Evolutionary conservation across 37 sponge, comb jelly and placozoan species (phyloP).

Genomic region (Petrosia ficiformis): DNA sequence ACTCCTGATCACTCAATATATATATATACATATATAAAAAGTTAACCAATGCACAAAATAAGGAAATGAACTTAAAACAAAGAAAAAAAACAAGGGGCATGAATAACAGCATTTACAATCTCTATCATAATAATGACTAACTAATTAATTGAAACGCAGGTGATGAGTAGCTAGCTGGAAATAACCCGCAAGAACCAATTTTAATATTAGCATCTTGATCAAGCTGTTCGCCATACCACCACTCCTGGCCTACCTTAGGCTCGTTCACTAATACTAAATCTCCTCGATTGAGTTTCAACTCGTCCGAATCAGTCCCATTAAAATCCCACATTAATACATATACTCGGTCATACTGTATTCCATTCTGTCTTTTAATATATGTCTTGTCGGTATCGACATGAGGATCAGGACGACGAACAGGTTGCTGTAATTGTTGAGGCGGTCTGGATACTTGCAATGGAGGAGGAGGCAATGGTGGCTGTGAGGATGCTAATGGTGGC

Average conservation of each 20-base stretch:
- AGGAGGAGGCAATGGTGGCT: conserved; percentile 6
- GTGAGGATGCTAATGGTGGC: conserved; percentile 1
- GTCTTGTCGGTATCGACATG: conserved; percentile 54
- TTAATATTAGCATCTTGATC: conserved; percentile 29
- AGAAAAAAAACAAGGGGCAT: too few relatives aligned
- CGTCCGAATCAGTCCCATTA: conserved; percentile 53
- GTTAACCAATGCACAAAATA: too few relatives aligned
- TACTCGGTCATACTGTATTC: conserved; percentile 55
- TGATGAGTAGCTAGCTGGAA: conserved; percentile 46
- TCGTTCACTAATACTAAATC: conserved; percentile 72
- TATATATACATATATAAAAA: too few relatives aligned
- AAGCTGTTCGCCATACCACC: conserved; percentile 83
- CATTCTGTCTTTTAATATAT: conserved; percentile 24
- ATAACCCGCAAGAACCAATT: conserved; percentile 34
- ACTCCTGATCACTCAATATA: too few relatives aligned
- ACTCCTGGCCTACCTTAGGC: conserved; percentile 18
- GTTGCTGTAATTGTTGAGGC: neutral
- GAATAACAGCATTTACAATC: too few relatives aligned
- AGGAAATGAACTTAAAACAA: too few relatives aligned
- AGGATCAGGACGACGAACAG: conserved; percentile 15
- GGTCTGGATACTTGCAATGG: conserved; percentile 21
- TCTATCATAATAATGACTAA: neutral
- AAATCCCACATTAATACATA: conserved; percentile 82
- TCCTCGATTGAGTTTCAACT: conserved; percentile 67
- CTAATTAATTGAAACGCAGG: conserved; percentile 53